Evolutionary conservation across 2,888 invertebrate genomes (phyloP).

Genomic region (Lasioglossum villosulum): DNA sequence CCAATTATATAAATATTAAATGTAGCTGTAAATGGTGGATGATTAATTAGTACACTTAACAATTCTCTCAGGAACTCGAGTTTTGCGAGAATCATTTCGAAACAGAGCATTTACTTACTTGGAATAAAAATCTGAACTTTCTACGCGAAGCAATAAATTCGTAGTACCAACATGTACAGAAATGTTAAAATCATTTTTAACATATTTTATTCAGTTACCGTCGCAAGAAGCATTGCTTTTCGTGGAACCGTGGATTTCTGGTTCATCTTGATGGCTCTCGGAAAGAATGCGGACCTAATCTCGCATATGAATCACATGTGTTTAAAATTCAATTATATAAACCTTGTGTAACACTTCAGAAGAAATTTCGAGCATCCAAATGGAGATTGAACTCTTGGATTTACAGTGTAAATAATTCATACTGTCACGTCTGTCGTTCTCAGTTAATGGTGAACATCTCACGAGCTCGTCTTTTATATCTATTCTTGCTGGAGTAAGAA

Average conservation of each 20-base stretch:
- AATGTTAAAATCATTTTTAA: not conserved
- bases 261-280: not conserved
- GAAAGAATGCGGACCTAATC: not conserved
- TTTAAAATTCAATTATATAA: not conserved
- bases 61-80: not conserved
- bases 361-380: not conserved
- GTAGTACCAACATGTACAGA: not conserved
- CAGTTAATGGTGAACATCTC: not conserved
- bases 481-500: not conserved
- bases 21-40: not conserved
- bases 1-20: not conserved
- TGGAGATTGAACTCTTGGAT: not conserved
- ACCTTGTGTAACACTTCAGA: not conserved
- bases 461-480: not conserved
- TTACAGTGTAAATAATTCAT: not conserved
- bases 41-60: not conserved
- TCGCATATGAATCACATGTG: not conserved
- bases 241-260: not conserved
- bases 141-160: not conserved
- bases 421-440: not conserved
- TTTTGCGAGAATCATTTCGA: not conserved
- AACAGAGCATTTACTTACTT: not conserved
- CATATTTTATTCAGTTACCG: constrained; percentile 33
- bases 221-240: not conserved
- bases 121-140: not conserved